phyloP scores from a whole-genome alignment of 2,113 vertebrate species.

The Acanthochromis polyacanthus region DNA sequence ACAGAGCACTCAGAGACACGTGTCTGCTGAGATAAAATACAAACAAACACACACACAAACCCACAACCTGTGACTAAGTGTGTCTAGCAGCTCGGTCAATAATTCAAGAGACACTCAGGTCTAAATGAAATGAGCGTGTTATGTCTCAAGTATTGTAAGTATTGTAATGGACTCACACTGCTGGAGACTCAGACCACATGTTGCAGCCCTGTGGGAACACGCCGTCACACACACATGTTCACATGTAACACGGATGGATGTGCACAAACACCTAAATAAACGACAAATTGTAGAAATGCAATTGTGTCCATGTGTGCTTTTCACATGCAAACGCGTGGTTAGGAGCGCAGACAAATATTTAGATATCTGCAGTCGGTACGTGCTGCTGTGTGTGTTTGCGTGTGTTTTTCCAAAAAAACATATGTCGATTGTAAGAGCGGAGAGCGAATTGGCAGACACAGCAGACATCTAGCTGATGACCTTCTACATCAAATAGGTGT shows the following conservation, averaged over 20 bases:
- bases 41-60: constrained; percentile 9
- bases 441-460: constrained; percentile 50
- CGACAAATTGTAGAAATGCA: not conserved
- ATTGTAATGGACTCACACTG: constrained; percentile 31
- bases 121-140: constrained; percentile 71
- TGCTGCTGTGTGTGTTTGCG: not conserved
- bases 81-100: constrained; percentile 62
- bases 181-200: constrained; percentile 14
- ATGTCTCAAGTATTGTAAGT: constrained; percentile 54
- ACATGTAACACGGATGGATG: not conserved
- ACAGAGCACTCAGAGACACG: not conserved
- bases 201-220: constrained; percentile 2
- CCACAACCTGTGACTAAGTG: constrained; percentile 24
- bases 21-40: constrained; percentile 16
- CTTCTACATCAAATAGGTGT: constrained; percentile 77
- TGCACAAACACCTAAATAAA: not conserved
- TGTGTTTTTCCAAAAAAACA: constrained; percentile 11
- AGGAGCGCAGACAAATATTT: not conserved
- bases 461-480: constrained; percentile 60
- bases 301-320: not conserved
- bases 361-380: not conserved
- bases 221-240: not conserved
- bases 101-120: constrained; percentile 59
- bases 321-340: not conserved
- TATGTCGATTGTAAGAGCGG: constrained; percentile 10